Percentiles rank a stretch among this genome's conserved stretches.
These are phyloP conservation scores for Baryphthengus martii DNA, from an alignment of 2,113 vertebrate species.

Conservation along the genomic window DNA sequence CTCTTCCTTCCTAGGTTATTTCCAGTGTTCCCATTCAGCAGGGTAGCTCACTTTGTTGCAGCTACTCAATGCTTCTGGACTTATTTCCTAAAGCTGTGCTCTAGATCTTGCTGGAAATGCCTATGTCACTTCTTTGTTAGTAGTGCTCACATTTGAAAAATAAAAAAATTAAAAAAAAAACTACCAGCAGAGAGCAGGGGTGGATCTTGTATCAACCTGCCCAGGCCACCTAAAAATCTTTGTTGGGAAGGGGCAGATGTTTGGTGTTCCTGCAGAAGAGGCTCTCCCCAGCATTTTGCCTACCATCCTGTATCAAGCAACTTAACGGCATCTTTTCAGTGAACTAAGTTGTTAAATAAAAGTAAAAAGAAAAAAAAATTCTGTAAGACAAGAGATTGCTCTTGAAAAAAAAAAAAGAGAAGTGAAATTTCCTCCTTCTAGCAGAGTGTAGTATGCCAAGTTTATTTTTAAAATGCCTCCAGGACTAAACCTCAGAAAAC, in stretches of 20 bases:
- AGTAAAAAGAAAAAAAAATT: neutral
- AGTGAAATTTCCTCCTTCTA: neutral
- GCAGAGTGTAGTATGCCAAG: neutral
- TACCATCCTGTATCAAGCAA: neutral
- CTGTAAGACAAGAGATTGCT: neutral
- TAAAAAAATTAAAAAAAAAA: too few relatives aligned
- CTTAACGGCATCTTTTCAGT: neutral
- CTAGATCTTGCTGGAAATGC: neutral
- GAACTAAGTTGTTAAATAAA: neutral
- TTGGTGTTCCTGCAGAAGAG: too few relatives aligned
- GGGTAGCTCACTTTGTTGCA: fast-evolving
- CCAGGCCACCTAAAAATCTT: neutral
- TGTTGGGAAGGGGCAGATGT: neutral
- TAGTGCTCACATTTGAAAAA: neutral
- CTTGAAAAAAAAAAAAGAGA: too few relatives aligned
- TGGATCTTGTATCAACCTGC: neutral
- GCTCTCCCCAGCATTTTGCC: neutral
- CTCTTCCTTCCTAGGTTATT: neutral
- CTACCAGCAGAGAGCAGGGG: neutral
- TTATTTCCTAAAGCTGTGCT: neutral
- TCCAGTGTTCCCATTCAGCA: neutral
- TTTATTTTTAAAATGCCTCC: constrained; percentile 36
- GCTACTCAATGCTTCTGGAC: neutral
- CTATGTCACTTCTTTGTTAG: neutral
- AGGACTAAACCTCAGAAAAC: neutral